Evolutionary conservation across 1,140 invertebrate genomes (phyloP), one percentile per base, ranked within the genome.

Genomic region (Episyrphus balteatus): DNA sequence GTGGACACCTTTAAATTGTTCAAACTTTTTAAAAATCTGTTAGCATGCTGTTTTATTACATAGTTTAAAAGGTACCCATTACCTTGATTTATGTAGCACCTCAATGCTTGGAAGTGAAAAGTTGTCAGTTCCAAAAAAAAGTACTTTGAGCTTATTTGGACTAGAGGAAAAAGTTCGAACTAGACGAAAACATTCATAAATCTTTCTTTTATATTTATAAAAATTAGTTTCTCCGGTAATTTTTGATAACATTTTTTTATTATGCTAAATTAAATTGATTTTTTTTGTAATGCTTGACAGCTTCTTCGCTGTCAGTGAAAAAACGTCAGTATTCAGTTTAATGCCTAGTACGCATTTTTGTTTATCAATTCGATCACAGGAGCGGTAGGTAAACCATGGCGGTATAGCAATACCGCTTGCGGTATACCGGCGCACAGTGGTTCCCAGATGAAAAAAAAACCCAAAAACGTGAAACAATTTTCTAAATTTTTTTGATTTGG

Each of bases 111-210:
- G 64, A n/a, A 83, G 46, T 0, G 81, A 76, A 71, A 84, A 84
- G 33, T 74, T 62, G 58, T 84, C 80, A 11, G 77, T 78, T 3
- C 83, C 83, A 61, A 83, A 83, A 66, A 84, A 85, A 48, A 84
- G 59, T 17, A 82, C 59, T 37, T 67, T 77, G 73, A 77, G 78
- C 8, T 26, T 26, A 26, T 26, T 8, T 5, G 3, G 3, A 5
- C 8, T 8, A 26, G 21, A 26, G 21, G 21, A 26, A 26, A 26
- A 26, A 8, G 3, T 5, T 3, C 21, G 21, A 26, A 8, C 21
- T 26, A 26, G 3, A 5, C 21, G 21, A 26, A 26, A 26, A 26
- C 3, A 5, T n/a, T 36, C 14, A 6, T 3, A 36, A 36, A 36
- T 15, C 14, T 36, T 36, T 36, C 34, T 36, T 15, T 36, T 36